Percentiles rank a stretch among this genome's conserved stretches.
Evolutionary conservation across 1,140 invertebrate genomes (phyloP).

Genomic region (Sitophilus oryzae): DNA sequence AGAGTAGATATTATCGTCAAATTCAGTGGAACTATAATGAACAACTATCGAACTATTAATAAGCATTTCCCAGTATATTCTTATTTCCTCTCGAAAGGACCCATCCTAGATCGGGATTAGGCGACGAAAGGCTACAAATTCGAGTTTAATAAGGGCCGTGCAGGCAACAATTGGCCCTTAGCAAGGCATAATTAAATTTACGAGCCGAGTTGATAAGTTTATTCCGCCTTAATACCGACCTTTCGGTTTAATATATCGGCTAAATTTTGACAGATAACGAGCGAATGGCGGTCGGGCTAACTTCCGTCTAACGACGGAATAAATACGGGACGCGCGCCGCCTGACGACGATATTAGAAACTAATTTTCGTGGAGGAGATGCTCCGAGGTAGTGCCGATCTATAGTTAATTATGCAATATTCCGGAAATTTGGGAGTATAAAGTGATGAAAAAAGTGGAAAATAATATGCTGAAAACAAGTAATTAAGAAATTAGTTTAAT

Average conservation of each 20-base stretch:
- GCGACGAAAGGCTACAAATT: neutral
- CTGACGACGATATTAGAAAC: neutral
- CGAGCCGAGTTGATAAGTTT: neutral
- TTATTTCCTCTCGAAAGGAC: too few species aligned
- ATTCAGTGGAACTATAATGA: too few species aligned
- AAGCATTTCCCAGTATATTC: too few species aligned
- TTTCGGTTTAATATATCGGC: neutral
- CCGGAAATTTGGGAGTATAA: too few species aligned
- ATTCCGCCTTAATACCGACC: neutral
- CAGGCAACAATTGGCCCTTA: neutral
- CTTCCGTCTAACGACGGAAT: neutral
- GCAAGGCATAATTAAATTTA: neutral
- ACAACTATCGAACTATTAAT: too few species aligned
- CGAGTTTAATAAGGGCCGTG: neutral
- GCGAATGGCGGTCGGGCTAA: neutral
- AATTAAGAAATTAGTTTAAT: too few species aligned
- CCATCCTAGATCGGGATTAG: too few species aligned
- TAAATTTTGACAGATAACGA: neutral
- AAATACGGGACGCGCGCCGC: neutral
- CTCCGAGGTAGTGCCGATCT: too few species aligned
- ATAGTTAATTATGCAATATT: too few species aligned
- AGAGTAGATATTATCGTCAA: too few species aligned
- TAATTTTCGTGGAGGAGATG: neutral
- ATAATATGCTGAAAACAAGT: too few species aligned
- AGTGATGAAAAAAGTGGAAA: too few species aligned